Percentiles rank a stretch among this genome's conserved stretches.
Evolutionary conservation across 2,888 invertebrate genomes (phyloP).

Genomic region (Taenaris catops): DNA sequence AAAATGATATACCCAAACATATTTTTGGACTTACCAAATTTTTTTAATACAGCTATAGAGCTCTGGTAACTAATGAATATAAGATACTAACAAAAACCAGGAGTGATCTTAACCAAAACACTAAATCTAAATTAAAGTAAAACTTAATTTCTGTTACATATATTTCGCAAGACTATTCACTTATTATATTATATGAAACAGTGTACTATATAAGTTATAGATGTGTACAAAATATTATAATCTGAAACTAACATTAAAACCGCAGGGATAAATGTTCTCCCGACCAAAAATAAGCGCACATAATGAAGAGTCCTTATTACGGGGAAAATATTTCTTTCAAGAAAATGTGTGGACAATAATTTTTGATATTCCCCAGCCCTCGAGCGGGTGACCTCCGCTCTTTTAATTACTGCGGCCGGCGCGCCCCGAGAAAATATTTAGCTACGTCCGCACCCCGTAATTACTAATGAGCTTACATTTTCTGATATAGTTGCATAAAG

Average conservation of each 20-base stretch:
- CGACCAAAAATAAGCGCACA: constrained; percentile 24
- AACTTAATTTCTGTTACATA: no score
- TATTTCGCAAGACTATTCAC: no score
- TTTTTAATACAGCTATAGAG: no score
- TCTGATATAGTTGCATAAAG: constrained; percentile 25
- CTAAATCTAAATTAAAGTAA: no score
- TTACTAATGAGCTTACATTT: constrained; percentile 70
- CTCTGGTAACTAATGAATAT: no score
- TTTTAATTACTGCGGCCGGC: constrained; percentile 66
- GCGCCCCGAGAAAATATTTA: constrained; percentile 66
- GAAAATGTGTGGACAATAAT: constrained; percentile 63
- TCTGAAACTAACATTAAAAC: constrained; percentile 8
- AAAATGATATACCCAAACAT: no score
- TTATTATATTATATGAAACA: no score
- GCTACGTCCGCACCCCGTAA: constrained; percentile 60
- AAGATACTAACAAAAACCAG: no score
- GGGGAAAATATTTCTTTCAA: constrained; percentile 39
- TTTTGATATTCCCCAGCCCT: constrained; percentile 61
- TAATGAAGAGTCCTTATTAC: constrained; percentile 27
- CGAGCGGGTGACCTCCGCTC: constrained; percentile 42
- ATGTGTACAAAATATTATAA: no score
- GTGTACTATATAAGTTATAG: no score
- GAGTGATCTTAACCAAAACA: no score
- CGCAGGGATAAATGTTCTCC: constrained; percentile 18
- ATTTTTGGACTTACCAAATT: no score